Evolutionary conservation across 2,888 invertebrate species (phyloP).

Genomic region (Drosophila nigritarsus): DNA sequence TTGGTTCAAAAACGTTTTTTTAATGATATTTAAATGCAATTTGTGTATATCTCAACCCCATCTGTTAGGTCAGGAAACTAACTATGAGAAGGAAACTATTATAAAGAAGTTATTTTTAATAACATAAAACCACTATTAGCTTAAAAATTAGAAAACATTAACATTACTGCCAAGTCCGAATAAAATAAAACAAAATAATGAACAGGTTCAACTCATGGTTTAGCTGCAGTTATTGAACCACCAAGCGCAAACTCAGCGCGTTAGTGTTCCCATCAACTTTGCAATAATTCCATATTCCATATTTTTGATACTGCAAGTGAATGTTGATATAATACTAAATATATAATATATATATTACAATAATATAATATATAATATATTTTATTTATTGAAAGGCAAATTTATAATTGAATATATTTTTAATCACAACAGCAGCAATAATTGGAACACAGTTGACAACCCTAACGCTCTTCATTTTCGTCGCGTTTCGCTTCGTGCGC

Average conservation of each 20-base stretch:
- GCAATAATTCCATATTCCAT: background rate
- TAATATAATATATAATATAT: background rate
- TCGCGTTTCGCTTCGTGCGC: constrained; percentile 61
- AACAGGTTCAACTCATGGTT: constrained; percentile 11
- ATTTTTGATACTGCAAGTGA: background rate
- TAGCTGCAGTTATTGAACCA: constrained; percentile 5
- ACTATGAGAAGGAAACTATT: background rate
- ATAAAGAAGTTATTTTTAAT: background rate
- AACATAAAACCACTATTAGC: background rate
- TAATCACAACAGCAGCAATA: background rate
- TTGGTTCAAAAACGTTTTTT: background rate
- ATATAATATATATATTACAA: background rate
- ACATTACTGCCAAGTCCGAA: too few relatives aligned
- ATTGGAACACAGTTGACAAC: constrained; percentile 19
- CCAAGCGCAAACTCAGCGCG: background rate
- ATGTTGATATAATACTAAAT: background rate
- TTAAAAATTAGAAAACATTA: background rate
- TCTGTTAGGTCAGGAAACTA: background rate
- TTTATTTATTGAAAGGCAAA: accelerated
- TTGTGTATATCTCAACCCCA: background rate
- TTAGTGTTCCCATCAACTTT: constrained; percentile 20
- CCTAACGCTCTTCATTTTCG: constrained; percentile 56
- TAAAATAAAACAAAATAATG: background rate
- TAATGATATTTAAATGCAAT: background rate
- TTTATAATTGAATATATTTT: background rate